A percentile compares a stretch with the other conserved stretches of the same genome.
These are phyloP conservation scores for Sesia bembeciformis DNA, from an alignment of 2,888 invertebrate species.

Conservation along the genomic window DNA sequence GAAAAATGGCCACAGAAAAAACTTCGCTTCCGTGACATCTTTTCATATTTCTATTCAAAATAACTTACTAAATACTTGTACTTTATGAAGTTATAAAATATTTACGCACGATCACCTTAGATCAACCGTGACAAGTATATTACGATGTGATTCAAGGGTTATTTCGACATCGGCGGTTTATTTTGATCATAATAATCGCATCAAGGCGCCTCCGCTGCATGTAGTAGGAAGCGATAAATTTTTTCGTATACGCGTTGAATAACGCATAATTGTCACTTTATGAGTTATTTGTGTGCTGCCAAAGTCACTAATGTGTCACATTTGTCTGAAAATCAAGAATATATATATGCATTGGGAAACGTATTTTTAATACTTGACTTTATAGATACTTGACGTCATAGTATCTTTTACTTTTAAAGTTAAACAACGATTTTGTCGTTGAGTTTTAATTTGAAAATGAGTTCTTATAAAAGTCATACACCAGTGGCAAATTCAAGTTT, in stretches of 20 bases:
- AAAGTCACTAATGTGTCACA: slow-evolving; percentile 36
- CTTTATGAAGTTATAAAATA: not conserved
- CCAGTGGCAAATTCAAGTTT: no score
- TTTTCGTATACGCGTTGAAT: slow-evolving; percentile 35
- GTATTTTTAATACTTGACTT: not conserved
- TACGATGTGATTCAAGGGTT: not conserved
- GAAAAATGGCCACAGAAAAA: no score
- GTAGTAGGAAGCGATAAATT: slow-evolving; percentile 32
- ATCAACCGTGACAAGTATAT: slow-evolving; percentile 2
- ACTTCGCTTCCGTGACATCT: slow-evolving; percentile 3
- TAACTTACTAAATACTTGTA: not conserved
- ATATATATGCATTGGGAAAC: slow-evolving; percentile 4
- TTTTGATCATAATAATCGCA: slow-evolving; percentile 2
- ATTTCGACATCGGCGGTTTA: not conserved
- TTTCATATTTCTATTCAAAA: no score
- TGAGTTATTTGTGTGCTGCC: slow-evolving; percentile 48
- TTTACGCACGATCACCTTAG: not conserved
- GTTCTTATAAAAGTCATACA: no score
- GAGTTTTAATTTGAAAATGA: no score
- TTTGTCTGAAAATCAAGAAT: slow-evolving; percentile 29
- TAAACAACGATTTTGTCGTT: no score
- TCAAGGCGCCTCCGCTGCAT: not conserved
- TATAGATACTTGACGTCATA: no score
- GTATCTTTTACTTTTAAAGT: no score
- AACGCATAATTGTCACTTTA: slow-evolving; percentile 51